These are phyloP conservation scores for Cephus sareptanus DNA, from an alignment of 2,888 invertebrate genomes.

Conservation along the genomic window DNA sequence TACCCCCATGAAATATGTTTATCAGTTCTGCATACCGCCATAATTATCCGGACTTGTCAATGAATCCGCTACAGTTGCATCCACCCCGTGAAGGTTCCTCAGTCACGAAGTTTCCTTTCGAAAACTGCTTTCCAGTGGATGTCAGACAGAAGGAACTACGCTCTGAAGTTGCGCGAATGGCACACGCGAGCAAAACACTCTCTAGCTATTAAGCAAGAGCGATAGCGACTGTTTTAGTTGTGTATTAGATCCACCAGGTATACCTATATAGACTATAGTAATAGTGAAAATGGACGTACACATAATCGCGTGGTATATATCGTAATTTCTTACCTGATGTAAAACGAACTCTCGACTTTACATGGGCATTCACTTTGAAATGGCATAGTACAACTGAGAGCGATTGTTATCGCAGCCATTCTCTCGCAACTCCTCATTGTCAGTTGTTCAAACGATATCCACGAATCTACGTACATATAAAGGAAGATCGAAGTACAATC, in stretches of 20 bases:
- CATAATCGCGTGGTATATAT: not conserved
- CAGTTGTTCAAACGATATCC: not conserved
- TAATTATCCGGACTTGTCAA: not conserved
- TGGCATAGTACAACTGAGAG: not conserved
- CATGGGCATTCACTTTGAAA: not conserved
- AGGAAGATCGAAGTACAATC: not conserved
- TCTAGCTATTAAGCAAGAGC: constrained; percentile 5
- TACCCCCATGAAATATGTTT: too few relatives aligned
- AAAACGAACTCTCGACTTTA: not conserved
- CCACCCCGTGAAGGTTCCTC: not conserved
- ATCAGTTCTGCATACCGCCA: too few relatives aligned
- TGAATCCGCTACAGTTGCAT: not conserved
- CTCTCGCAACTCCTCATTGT: not conserved
- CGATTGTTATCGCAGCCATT: not conserved
- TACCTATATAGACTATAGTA: not conserved
- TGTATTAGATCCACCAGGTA: not conserved
- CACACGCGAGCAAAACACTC: constrained; percentile 12
- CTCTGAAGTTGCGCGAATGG: constrained; percentile 46
- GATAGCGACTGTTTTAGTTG: constrained; percentile 13
- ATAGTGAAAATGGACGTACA: not conserved
- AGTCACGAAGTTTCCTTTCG: constrained; percentile 31
- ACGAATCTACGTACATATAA: not conserved
- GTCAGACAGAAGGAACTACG: constrained; percentile 55
- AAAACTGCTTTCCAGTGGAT: constrained; percentile 53
- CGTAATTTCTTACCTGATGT: not conserved